Evolutionary conservation across 1,140 invertebrate species (phyloP), one percentile per base, ranked within the genome.

Genomic region (Listronotus bonariensis): DNA sequence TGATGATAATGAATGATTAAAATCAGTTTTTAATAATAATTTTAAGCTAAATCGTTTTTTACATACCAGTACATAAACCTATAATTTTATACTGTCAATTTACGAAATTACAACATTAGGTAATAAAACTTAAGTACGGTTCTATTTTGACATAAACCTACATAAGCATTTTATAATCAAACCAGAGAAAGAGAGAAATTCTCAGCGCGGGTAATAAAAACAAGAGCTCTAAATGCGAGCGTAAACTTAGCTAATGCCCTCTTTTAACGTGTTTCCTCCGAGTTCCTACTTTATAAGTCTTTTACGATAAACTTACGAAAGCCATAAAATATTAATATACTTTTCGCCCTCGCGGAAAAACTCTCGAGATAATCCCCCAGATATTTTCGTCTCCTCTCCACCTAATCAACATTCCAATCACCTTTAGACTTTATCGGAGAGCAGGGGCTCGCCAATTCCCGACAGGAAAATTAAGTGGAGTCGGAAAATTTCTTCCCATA

Each of bases 321-420:
- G 65, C 65, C 55, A 70, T 75, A 72, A 75, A 75, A 73, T 75
- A 75, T 75, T 75, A 75, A 75, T 75, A 73, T 72, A 73, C 73
- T 69, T 73, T 72, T 68, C 64, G 51, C 61, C 26, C 34, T 54
- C 63, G 14, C 36, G 45, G 51, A 15, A 40, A 56, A 57, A 43
- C 55, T 48, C 64, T 42, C 38, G 62, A 14, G 62, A 68, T 54
- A 61, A 31, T 41, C 18, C 62, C 58, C 61, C 54, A 58, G 65
- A 67, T 46, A 46, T 54, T 66, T 58, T 70, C 67, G 51, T 60
- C 55, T 62, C 56, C 60, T 59, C 62, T 63, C 52, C 59, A 65
- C 74, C 71, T 75, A 75, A 75, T 75, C 74, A 75, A 73, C 74
- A 75, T 75, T 75, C 74, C 74, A 73, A 75, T 75, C 74, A 75